Base-by-base conservation (phyloP, 1,140 invertebrate species). In the Diorhabda sublineata region DNA sequence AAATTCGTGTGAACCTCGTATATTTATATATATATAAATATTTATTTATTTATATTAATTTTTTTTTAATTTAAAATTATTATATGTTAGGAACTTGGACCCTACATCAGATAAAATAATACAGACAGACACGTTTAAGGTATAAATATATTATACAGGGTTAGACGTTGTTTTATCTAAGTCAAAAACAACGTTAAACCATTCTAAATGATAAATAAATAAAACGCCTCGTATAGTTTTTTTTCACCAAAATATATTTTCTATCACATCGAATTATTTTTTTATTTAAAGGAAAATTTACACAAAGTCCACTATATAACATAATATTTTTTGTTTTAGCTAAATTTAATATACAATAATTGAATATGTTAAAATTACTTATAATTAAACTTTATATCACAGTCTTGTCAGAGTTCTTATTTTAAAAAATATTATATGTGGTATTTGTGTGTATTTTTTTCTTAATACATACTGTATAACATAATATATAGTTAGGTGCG, bases 221-320 rank as follows among this genome's bases (percentile, higher is more conserved):
- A 77, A 75, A 78, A 78, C 75, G 70, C 73, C 69, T 66, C 47
- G 6, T 52, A 6, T 61, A 45, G 8, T 65, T 72, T 69, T 64
- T 74, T 72, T 76, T 77, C 75, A 77, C 70, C 72, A 77, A 77
- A 76, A 75, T 77, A 75, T 77, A 77, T 76, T 77, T 73, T 71
- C 63, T 76, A 76, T 75, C 76, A 77, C 76, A 77, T 73, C 67
- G 65, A 73, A 75, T 68, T 71, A 56, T 70, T 69, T 66, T 70
- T 60, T 67, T 69, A 70, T 66, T 64, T 68, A 73, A 68, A 73
- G 67, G 69, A 74, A 76, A 69, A 70, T 66, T 64, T 68, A 73
- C 69, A 73, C 69, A 71, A 74, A 76, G 71, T 71, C 76, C 76
- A 75, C 75, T 69, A 70, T 71, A 70, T 74, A 75, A 76, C 69